Evolutionary conservation across 1,140 invertebrate species (phyloP).

Genomic region (Paraescarpia echinospica): DNA sequence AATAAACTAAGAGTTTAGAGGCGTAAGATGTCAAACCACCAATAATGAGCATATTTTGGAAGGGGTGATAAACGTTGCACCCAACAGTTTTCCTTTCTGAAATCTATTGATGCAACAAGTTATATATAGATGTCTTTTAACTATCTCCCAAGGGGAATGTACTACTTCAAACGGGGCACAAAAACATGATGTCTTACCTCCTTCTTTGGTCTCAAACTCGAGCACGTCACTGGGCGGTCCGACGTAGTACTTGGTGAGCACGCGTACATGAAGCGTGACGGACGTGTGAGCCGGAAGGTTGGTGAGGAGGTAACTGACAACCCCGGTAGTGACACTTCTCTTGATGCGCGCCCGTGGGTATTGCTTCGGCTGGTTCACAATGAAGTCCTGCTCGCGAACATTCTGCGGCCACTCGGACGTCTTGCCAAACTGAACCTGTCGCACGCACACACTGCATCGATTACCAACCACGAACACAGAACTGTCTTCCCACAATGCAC

Average conservation of each 20-base stretch:
- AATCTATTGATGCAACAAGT: too few relatives aligned
- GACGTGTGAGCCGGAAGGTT: constrained; percentile 24
- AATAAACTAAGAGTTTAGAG: too few relatives aligned
- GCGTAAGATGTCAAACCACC: too few relatives aligned
- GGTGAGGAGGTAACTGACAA: constrained; percentile 13
- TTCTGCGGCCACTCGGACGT: constrained; percentile 21
- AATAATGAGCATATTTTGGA: too few relatives aligned
- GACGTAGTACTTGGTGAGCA: constrained; percentile 85
- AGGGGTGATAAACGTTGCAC: too few relatives aligned
- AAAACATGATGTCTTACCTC: constrained; percentile 61
- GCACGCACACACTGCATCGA: background rate
- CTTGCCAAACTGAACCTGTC: constrained; percentile 27
- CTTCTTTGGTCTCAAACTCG: constrained; percentile 87
- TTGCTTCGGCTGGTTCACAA: constrained; percentile 25
- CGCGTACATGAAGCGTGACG: constrained; percentile 69
- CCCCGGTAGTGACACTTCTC: background rate
- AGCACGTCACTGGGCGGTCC: constrained; percentile 85
- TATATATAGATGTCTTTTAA: too few relatives aligned
- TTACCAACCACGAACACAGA: background rate
- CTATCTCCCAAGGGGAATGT: too few relatives aligned
- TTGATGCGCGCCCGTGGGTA: constrained; percentile 27
- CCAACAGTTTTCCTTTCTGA: too few relatives aligned
- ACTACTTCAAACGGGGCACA: background rate
- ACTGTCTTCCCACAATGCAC: too few relatives aligned
- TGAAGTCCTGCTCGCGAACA: constrained; percentile 28